Conservation (phyloP, 1,140 invertebrate species). For the Lysiphlebus fabarum region DNA sequence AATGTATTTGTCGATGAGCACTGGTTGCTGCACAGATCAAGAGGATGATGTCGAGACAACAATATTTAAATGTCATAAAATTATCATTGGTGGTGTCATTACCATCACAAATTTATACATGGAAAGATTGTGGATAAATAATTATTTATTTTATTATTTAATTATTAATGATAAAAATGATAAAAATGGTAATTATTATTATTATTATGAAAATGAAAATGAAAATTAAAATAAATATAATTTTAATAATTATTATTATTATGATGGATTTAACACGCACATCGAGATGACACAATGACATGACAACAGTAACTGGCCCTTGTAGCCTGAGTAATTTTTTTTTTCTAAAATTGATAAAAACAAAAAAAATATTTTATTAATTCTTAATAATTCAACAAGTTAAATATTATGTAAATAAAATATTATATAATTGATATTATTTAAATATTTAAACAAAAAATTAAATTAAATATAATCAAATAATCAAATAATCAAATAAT, state of each 20-base stretch:
- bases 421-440: no score
- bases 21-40: constrained; percentile 35
- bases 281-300: constrained; percentile 15
- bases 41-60: constrained; percentile 47
- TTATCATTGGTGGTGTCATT: constrained; percentile 7
- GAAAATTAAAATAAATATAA: no score
- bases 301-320: constrained; percentile 21
- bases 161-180: constrained; percentile 10
- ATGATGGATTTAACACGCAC: neutral
- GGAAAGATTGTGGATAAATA: constrained; percentile 52
- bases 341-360: neutral
- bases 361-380: no score
- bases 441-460: no score
- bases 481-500: no score
- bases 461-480: no score
- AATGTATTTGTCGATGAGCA: constrained; percentile 43
- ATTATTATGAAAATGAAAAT: no score
- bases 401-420: no score
- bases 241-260: no score
- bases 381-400: no score
- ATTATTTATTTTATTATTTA: neutral
- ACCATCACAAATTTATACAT: constrained; percentile 32
- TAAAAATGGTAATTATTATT: neutral
- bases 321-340: constrained; percentile 5
- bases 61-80: neutral